Evolutionary conservation across 2,113 vertebrate genomes (phyloP).

Genomic region (Ictidomys tridecemlineatus): DNA sequence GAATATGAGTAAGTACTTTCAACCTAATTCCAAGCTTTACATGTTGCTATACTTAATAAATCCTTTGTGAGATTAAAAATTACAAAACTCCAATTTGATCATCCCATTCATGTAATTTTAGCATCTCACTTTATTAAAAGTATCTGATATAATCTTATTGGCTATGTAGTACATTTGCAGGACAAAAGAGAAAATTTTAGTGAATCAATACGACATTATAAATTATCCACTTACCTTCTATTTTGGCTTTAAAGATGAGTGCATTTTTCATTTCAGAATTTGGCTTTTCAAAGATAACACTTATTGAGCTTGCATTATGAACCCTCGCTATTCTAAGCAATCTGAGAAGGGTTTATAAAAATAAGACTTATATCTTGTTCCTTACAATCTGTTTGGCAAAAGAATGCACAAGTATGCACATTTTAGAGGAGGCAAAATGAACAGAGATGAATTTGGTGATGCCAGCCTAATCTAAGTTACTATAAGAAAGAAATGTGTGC

Average conservation of each 20-base stretch:
- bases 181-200: conserved; percentile 17
- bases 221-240: conserved; percentile 16
- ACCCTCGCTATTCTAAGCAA: neutral
- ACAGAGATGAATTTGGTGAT: neutral
- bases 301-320: neutral
- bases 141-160: conserved; percentile 30
- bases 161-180: conserved; percentile 6
- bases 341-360: conserved; percentile 19
- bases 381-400: conserved; percentile 13
- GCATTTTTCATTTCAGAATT: conserved; percentile 51
- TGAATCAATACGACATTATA: conserved; percentile 32
- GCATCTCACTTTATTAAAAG: conserved; percentile 59
- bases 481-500: neutral
- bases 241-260: conserved; percentile 18
- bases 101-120: conserved; percentile 37
- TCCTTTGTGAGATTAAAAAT: conserved; percentile 57
- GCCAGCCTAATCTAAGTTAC: neutral
- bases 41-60: conserved; percentile 58
- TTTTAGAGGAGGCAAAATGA: conserved; percentile 19
- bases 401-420: neutral
- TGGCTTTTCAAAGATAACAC: conserved; percentile 37
- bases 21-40: conserved; percentile 4
- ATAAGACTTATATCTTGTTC: neutral
- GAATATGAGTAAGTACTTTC: conserved; percentile 19
- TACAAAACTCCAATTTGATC: conserved; percentile 56